A percentile compares a stretch with the other conserved stretches of the same genome.
These are phyloP conservation scores for Drosophila tsacasi DNA, from an alignment of 1,140 invertebrate genomes.

Conservation along the genomic window DNA sequence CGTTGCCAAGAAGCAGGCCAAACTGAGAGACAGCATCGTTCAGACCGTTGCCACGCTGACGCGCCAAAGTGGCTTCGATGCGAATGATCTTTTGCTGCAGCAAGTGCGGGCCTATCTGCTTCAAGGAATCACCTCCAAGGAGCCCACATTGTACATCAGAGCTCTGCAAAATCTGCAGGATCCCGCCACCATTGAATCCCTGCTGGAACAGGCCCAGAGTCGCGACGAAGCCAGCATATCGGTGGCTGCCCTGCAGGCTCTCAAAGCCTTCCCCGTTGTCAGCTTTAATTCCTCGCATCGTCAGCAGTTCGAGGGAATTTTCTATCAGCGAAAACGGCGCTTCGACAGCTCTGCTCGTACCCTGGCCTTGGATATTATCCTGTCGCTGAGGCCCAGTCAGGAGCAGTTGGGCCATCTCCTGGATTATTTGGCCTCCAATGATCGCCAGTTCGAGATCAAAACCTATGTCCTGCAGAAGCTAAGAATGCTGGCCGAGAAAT, in stretches of 20 bases:
- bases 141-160: slow-evolving; percentile 87
- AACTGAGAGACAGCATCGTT: slow-evolving; percentile 88
- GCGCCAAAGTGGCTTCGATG: slow-evolving; percentile 79
- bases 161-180: slow-evolving; percentile 89
- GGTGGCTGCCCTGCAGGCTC: slow-evolving; percentile 89
- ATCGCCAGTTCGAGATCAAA: slow-evolving; percentile 88
- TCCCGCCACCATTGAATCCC: slow-evolving; percentile 86
- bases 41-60: slow-evolving; percentile 89
- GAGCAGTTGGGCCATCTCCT: slow-evolving; percentile 87
- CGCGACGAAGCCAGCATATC: slow-evolving; percentile 86
- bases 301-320: slow-evolving; percentile 86
- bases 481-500: slow-evolving; percentile 87
- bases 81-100: slow-evolving; percentile 55
- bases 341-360: slow-evolving; percentile 91
- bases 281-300: slow-evolving; percentile 82
- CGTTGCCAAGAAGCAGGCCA: slow-evolving; percentile 86
- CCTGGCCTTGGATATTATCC: slow-evolving; percentile 90
- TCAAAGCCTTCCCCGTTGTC: slow-evolving; percentile 86
- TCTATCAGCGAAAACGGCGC: slow-evolving; percentile 88
- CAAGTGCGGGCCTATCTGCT: slow-evolving; percentile 54
- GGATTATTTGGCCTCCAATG: slow-evolving; percentile 86
- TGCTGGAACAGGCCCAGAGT: slow-evolving; percentile 86
- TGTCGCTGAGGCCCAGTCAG: slow-evolving; percentile 87
- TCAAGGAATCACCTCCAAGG: slow-evolving; percentile 64
- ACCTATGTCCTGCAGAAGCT: slow-evolving; percentile 89